phyloP scores from a whole-genome alignment of 2,888 invertebrate species.

The Silvanus unidentatus region DNA sequence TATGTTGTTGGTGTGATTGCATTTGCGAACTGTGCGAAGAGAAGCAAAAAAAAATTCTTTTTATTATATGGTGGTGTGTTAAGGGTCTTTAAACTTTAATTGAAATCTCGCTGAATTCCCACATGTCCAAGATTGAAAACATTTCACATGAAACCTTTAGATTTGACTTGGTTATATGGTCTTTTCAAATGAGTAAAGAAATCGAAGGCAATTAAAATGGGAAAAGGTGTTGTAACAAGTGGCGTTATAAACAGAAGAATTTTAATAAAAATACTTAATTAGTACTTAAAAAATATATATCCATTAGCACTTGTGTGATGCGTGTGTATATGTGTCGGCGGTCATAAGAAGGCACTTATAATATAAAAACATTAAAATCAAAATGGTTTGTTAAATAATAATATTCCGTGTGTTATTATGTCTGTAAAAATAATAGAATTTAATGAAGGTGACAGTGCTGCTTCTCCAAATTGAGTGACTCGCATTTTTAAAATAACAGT shows the following conservation, averaged over 20 bases:
- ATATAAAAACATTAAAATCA: slow-evolving; percentile 8
- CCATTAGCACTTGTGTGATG: slow-evolving; percentile 6
- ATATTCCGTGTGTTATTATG: slow-evolving; percentile 29
- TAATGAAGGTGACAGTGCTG: slow-evolving; percentile 37
- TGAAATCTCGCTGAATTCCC: too few relatives aligned
- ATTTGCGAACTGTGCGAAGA: slow-evolving; percentile 17
- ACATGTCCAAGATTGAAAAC: too few relatives aligned
- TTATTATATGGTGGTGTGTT: too few relatives aligned
- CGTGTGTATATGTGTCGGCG: background rate
- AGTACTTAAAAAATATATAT: slow-evolving; percentile 6
- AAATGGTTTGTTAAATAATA: slow-evolving; percentile 14
- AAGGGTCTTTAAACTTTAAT: too few relatives aligned
- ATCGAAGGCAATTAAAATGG: too few relatives aligned
- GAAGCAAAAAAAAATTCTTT: too few relatives aligned
- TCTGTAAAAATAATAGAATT: slow-evolving; percentile 35
- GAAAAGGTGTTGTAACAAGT: too few relatives aligned
- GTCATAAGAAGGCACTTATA: background rate
- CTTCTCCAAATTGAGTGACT: slow-evolving; percentile 36
- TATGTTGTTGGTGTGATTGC: slow-evolving; percentile 33
- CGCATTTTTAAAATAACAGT: slow-evolving; percentile 40
- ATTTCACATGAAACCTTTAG: too few relatives aligned
- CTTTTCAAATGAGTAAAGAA: too few relatives aligned
- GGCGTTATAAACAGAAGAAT: too few relatives aligned
- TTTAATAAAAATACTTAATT: slow-evolving; percentile 1
- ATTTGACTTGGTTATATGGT: too few relatives aligned